A percentile compares a stretch with the other conserved stretches of the same genome.
Conservation (phyloP, 2,113 vertebrate genomes). For the Oriolus oriolus region DNA sequence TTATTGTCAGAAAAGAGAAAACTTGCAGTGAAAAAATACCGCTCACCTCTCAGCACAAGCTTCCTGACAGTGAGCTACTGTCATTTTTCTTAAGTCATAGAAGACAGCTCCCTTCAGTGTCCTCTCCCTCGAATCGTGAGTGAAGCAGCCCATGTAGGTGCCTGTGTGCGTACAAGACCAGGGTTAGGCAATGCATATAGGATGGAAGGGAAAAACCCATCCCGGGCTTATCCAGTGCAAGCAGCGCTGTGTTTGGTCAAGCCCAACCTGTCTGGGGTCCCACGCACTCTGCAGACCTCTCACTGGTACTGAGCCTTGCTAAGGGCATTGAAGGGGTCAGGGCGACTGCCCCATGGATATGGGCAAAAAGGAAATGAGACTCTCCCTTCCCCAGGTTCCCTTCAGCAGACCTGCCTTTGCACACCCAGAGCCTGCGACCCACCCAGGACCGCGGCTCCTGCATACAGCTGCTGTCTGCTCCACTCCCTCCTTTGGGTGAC, state of each 20-base stretch:
- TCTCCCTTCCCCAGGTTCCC: background rate
- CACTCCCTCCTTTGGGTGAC: fast-evolving
- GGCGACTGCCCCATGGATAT: fast-evolving
- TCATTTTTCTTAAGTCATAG: constrained; percentile 97
- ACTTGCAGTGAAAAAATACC: background rate
- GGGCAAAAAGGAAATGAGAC: background rate
- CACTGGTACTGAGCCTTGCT: fast-evolving
- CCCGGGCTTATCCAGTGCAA: fast-evolving
- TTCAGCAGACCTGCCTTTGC: background rate
- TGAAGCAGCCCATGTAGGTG: constrained; percentile 90
- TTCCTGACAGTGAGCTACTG: constrained; percentile 88
- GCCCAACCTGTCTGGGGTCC: fast-evolving
- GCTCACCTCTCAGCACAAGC: constrained; percentile 92
- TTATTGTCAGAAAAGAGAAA: background rate
- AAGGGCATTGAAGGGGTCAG: background rate
- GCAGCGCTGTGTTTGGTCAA: fast-evolving
- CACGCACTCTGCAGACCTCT: background rate
- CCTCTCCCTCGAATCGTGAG: constrained; percentile 79
- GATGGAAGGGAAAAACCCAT: fast-evolving
- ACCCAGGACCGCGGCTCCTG: fast-evolving
- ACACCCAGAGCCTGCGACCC: fast-evolving
- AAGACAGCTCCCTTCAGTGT: constrained; percentile 90
- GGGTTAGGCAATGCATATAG: fast-evolving
- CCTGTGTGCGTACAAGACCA: constrained; percentile 58
- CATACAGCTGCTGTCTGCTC: background rate